A percentile compares a stretch with the other conserved stretches of the same genome.
Evolutionary conservation across 2,113 vertebrate species (phyloP).

Genomic region (Aspiorhynchus laticeps): DNA sequence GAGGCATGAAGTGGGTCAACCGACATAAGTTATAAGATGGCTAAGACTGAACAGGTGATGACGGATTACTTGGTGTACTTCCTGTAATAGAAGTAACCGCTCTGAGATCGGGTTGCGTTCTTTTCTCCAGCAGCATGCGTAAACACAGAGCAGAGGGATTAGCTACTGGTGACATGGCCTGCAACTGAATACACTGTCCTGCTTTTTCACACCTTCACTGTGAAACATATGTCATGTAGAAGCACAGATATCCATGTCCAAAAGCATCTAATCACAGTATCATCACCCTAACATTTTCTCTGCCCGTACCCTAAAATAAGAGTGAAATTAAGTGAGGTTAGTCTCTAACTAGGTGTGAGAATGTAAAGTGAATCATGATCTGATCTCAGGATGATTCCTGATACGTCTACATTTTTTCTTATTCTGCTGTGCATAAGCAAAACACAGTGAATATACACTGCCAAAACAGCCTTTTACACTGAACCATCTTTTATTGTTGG

Average conservation of each 20-base stretch:
- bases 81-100: slow-evolving; percentile 58
- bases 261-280: neutral
- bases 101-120: slow-evolving; percentile 35
- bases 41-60: slow-evolving; percentile 31
- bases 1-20: slow-evolving; percentile 10
- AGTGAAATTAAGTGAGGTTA: neutral
- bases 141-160: slow-evolving; percentile 42
- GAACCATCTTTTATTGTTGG: neutral
- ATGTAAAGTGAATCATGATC: neutral
- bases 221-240: neutral
- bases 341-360: neutral
- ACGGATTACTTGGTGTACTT: no score
- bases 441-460: neutral
- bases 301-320: neutral
- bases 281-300: neutral
- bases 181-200: slow-evolving; percentile 39
- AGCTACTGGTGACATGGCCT: slow-evolving; percentile 12
- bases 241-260: neutral
- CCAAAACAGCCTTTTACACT: no score
- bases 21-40: slow-evolving; percentile 1
- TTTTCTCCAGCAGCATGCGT: slow-evolving; percentile 33
- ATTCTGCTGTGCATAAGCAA: neutral
- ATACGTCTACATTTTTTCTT: neutral
- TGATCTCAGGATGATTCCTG: neutral
- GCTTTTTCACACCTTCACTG: slow-evolving; percentile 38